Conservation (phyloP, 2,888 invertebrate species). For the Coecobrya sp. region DNA sequence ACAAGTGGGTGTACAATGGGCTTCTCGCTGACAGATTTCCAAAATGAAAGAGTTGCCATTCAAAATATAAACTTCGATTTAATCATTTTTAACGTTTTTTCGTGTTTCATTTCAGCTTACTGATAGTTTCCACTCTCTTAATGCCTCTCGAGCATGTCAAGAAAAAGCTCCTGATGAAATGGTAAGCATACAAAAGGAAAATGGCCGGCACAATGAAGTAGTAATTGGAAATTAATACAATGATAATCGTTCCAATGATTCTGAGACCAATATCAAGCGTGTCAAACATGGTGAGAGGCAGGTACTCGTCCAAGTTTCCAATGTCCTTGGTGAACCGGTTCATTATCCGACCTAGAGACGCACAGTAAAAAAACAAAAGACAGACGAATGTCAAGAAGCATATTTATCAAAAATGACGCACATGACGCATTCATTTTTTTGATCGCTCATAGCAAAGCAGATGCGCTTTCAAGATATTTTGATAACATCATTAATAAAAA, state of each 20-base stretch:
- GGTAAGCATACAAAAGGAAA: constrained; percentile 88
- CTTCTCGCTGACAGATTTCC: constrained; percentile 92
- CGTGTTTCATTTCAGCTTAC: constrained; percentile 87
- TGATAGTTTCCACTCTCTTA: constrained; percentile 89
- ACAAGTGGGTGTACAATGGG: constrained; percentile 98
- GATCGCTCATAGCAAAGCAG: neutral
- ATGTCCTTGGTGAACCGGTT: constrained; percentile 96
- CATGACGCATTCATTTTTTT: neutral
- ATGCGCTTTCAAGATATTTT: neutral
- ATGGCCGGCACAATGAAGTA: constrained; percentile 87
- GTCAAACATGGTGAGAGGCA: constrained; percentile 91
- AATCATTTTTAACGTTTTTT: neutral
- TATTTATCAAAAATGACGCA: neutral
- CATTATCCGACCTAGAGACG: constrained; percentile 91
- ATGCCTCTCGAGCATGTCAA: constrained; percentile 88
- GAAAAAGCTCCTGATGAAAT: constrained; percentile 88
- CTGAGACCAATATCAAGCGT: constrained; percentile 88
- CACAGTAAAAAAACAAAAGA: constrained; percentile 74
- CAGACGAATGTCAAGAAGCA: neutral
- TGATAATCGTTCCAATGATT: constrained; percentile 88
- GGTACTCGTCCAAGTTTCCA: constrained; percentile 92
- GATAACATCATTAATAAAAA: too few relatives aligned
- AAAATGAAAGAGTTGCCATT: too few relatives aligned
- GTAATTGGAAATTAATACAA: constrained; percentile 88
- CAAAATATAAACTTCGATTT: neutral